Base-by-base conservation (phyloP, 1,140 invertebrate species). In the Micrasema longulum region DNA sequence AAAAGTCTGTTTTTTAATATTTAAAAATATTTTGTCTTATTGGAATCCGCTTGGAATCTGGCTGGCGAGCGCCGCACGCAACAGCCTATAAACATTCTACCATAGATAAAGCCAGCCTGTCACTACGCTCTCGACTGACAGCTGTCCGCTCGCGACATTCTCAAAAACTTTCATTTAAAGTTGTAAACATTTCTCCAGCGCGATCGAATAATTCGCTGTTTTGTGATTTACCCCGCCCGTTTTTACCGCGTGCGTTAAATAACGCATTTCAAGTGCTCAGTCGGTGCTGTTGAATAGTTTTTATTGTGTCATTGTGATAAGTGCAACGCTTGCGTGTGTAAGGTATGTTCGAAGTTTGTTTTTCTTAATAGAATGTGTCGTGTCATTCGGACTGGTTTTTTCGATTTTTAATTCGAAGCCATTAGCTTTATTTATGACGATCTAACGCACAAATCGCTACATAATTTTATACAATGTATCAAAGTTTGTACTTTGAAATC, bases 131-230 rank as follows among this genome's bases (percentile, higher is more conserved):
- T 23, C 53, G 53, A 16, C 31, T 57, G 53, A 57, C 53, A 57
- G 53, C 53, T 57, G 53, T 18, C 36, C n/a, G n/a, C n/a, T n/a
- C n/a, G n/a, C n/a, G n/a, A n/a, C n/a, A n/a, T n/a, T n/a, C n/a
- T n/a, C n/a, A n/a, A n/a, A 12, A 57, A 57, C 53, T 57, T 57
- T 57, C 53, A 57, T 57, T 57, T 57, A n/a, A 36, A 57, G 14
- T 36, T 53, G 50, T 53, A 53, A 57, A 57, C 31, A 57, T 57
- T 57, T 57, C 53, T 57, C n/a, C 5, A 57, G n/a, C n/a, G n/a
- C n/a, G n/a, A n/a, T 45, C n/a, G 43, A 45, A 45, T 45, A 45
- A 45, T 45, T 16, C n/a, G n/a, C n/a, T 45, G n/a, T 14, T 45
- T 14, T 14, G n/a, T 14, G 18, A n/a, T n/a, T 57, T 14, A 14